Evolutionary conservation across 2,113 vertebrate species (phyloP).

Genomic region (Melierax canorus): DNA sequence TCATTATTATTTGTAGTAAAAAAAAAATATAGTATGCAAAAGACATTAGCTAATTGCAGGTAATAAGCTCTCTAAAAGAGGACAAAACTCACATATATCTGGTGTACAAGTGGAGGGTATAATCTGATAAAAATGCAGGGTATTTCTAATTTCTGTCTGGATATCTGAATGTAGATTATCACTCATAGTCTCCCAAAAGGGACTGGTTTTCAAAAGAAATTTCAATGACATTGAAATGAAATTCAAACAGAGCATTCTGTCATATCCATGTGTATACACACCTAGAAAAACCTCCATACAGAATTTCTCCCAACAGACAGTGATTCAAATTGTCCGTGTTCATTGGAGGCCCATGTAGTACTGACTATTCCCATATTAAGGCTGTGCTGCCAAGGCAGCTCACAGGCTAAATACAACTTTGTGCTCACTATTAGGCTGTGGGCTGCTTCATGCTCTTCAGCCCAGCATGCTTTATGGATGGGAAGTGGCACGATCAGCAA

Average conservation of each 20-base stretch:
- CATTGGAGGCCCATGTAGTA: neutral
- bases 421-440: rapidly evolving
- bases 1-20: neutral
- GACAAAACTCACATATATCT: neutral
- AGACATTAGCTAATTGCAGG: neutral
- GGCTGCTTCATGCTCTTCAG: neutral
- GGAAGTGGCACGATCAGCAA: neutral
- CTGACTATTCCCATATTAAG: neutral
- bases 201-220: neutral
- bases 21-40: neutral
- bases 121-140: neutral
- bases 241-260: neutral
- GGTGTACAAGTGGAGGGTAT: neutral
- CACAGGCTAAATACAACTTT: neutral
- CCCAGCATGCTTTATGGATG: neutral
- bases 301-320: neutral
- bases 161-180: neutral
- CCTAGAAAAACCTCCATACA: neutral
- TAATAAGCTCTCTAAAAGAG: neutral
- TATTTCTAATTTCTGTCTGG: neutral
- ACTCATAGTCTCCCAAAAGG: neutral
- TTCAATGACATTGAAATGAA: neutral
- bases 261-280: neutral
- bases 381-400: neutral
- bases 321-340: neutral